Base-by-base conservation (phyloP, 2,113 vertebrate species). In the Amphiprion ocellaris region DNA sequence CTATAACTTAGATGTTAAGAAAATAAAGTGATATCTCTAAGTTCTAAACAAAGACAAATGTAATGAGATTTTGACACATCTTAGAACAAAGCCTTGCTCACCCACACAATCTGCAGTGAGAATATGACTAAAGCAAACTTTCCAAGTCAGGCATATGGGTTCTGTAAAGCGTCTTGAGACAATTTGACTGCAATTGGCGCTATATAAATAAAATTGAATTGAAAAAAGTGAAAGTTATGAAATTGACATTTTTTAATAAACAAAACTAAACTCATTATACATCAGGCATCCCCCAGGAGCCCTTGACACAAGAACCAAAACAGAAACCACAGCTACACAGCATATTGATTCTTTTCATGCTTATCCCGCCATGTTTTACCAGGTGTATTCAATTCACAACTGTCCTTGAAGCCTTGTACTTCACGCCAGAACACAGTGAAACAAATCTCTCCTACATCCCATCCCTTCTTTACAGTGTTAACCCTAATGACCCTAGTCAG, bases 401-500 rank as follows among this genome's bases (percentile, higher is more conserved):
- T 82, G 86, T 83, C 77, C 84, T 91, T 87, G 81, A 90, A 90
- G 87, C 55, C 82, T 82, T 86, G 63, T 77, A 69, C 74, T 87
- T 82, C 11, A 74, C 83, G 56, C 70, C 24, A 56, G 65, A 88
- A 83, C 62, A 75, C 58, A 73, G 46, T 21, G 74, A 69, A 71
- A 87, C 74, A 78, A 89, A 87, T 86, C 84, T 70, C 58, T 70
- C 66, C 50, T 37, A 79, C 71, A 77, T 69, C 64, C 69, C 70
- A 62, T 72, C 54, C 60, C 21, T 71, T 80, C 67, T 86, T 81
- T 74, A 53, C 71, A 64, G 85, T 26, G 74, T 87, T 88, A 88
- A 92, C 88, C 87, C 70, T 78, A 73, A 81, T 86, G 88, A 90
- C 89, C 88, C 62, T 56, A 69, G 80, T 85, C 72, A 79, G 65